A percentile compares a stretch with the other conserved stretches of the same genome.
Evolutionary conservation across 2,888 invertebrate genomes (phyloP).

Genomic region (Globia sparganii): DNA sequence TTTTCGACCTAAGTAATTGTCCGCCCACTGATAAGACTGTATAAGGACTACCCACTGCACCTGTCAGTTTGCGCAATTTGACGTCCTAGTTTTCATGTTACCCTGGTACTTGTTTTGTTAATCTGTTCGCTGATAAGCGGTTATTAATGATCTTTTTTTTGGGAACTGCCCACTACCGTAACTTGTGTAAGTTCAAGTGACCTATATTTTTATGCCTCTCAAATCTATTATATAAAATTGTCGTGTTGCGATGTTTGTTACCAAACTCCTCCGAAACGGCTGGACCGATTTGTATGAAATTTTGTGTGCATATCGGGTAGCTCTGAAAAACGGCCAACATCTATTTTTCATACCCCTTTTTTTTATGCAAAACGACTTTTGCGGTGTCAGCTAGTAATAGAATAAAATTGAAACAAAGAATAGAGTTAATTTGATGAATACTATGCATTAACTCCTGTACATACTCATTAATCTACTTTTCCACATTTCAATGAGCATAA

Average conservation of each 20-base stretch:
- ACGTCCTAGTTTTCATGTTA: slow-evolving; percentile 51
- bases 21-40: slow-evolving; percentile 57
- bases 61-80: slow-evolving; percentile 48
- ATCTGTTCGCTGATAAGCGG: slow-evolving; percentile 32
- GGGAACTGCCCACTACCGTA: not conserved
- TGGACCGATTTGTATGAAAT: too few species aligned
- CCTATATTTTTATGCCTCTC: not conserved
- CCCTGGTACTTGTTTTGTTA: slow-evolving; percentile 42
- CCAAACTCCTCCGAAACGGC: too few species aligned
- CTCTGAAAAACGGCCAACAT: too few species aligned
- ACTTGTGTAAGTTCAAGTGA: not conserved
- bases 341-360: too few species aligned
- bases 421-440: not conserved
- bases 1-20: slow-evolving; percentile 51
- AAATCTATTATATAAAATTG: too few species aligned
- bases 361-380: too few species aligned
- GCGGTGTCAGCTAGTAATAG: too few species aligned
- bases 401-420: too few species aligned
- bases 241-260: too few species aligned
- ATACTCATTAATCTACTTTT: not conserved
- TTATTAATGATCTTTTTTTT: slow-evolving; percentile 13
- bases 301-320: too few species aligned
- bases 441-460: not conserved
- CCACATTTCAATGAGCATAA: not conserved
- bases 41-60: slow-evolving; percentile 56